phyloP scores from a whole-genome alignment of 1,140 invertebrate genomes.

The Procambarus virginalis region DNA sequence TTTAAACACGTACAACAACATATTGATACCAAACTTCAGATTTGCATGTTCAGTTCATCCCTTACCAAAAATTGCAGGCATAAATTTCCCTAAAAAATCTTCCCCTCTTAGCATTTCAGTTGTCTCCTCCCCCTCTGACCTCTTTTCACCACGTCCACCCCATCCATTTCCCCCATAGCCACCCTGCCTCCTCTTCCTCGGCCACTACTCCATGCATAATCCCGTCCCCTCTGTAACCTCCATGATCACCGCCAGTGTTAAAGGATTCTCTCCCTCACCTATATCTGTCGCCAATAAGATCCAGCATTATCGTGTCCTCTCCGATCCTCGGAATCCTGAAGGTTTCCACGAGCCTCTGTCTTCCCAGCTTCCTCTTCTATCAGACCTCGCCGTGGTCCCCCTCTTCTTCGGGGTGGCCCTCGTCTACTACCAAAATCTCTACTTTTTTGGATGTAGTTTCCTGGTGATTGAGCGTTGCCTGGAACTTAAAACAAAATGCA shows the following conservation, averaged over 20 bases:
- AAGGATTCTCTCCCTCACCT: not conserved
- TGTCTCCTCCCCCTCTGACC: conserved; percentile 19
- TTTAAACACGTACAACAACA: not conserved
- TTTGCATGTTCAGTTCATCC: not conserved
- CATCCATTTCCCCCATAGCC: not conserved
- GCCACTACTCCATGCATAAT: conserved; percentile 3
- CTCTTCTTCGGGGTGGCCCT: not conserved
- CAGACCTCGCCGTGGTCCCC: conserved; percentile 1
- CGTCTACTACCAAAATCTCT: not conserved
- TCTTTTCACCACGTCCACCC: conserved; percentile 20
- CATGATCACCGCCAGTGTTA: not conserved
- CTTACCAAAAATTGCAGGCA: not conserved
- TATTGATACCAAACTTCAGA: not conserved
- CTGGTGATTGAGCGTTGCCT: conserved; percentile 9
- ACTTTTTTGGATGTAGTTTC: not conserved
- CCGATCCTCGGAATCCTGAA: conserved; percentile 9
- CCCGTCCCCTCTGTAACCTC: conserved; percentile 29
- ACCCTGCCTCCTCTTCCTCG: conserved; percentile 12
- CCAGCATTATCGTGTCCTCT: conserved; percentile 14
- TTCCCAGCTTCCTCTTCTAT: not conserved
- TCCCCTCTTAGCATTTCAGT: conserved; percentile 32
- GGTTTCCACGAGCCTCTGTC: not conserved
- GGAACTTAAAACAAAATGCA: not conserved
- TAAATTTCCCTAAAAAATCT: not conserved
- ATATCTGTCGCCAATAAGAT: not conserved